phyloP scores from a whole-genome alignment of 2,113 vertebrate species.

The Pollimyrus isidori region DNA sequence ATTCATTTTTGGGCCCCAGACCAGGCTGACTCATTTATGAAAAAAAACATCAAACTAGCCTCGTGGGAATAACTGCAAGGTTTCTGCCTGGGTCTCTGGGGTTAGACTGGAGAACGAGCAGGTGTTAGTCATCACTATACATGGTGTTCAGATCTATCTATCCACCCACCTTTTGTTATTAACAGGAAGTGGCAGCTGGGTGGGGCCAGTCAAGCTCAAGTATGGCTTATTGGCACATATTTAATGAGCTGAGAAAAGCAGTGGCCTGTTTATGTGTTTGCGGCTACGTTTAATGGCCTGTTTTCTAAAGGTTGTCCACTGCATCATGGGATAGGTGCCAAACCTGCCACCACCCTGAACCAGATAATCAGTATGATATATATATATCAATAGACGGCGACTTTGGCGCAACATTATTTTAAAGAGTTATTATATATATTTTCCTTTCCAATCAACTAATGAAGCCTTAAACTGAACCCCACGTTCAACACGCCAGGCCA shows the following conservation, averaged over 20 bases:
- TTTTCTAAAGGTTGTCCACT: neutral
- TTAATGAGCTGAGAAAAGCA: neutral
- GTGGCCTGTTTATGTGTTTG: neutral
- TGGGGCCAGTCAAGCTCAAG: neutral
- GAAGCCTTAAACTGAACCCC: neutral
- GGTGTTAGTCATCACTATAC: neutral
- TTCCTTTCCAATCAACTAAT: neutral
- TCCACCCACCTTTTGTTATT: neutral
- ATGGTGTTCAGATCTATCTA: neutral
- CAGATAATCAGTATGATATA: neutral
- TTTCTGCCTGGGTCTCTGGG: neutral
- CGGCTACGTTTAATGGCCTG: neutral
- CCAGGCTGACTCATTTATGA: neutral
- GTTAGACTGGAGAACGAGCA: neutral
- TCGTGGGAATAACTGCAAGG: neutral
- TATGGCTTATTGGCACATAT: neutral
- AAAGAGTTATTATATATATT: neutral
- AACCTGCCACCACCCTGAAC: neutral
- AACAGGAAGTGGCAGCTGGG: neutral
- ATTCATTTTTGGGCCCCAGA: neutral
- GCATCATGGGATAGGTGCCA: neutral
- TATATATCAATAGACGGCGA: neutral
- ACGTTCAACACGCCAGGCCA: neutral
- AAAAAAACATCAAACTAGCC: neutral
- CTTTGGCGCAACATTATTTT: neutral